Conservation (phyloP, 2,113 vertebrate genomes). For the Porphyrio hochstetteri region DNA sequence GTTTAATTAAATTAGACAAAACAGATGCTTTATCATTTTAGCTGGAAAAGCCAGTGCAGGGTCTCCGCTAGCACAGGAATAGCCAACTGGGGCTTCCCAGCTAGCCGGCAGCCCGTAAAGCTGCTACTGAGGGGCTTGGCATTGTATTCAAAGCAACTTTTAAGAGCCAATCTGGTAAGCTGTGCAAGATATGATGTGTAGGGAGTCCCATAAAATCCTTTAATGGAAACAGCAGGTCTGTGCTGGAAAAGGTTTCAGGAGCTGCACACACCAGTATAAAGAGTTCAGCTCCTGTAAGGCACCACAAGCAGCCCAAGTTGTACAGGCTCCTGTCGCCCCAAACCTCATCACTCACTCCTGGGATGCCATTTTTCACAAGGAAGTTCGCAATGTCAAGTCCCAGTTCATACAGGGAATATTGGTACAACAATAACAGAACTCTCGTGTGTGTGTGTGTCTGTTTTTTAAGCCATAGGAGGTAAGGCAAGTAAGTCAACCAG, state of each 20-base stretch:
- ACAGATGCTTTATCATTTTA: background rate
- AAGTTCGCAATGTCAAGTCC: background rate
- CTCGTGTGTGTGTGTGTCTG: too few relatives aligned
- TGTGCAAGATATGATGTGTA: slow-evolving; percentile 58
- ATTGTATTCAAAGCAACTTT: slow-evolving; percentile 59
- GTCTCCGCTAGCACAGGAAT: fast-evolving
- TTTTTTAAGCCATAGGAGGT: background rate
- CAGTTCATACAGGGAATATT: background rate
- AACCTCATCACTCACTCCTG: fast-evolving
- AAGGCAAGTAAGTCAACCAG: background rate
- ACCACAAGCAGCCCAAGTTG: background rate
- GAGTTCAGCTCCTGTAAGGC: background rate
- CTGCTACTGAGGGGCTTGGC: slow-evolving; percentile 69
- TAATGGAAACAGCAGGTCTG: slow-evolving; percentile 56
- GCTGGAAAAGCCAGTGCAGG: background rate
- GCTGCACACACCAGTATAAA: background rate
- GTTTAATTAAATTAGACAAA: background rate
- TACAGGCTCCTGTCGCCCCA: background rate
- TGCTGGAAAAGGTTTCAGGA: slow-evolving; percentile 28
- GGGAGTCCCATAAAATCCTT: slow-evolving; percentile 70
- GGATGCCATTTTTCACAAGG: fast-evolving
- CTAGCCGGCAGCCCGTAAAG: slow-evolving; percentile 27
- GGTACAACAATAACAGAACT: background rate
- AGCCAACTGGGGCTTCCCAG: background rate
- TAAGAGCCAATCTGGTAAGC: slow-evolving; percentile 22